These are phyloP conservation scores for Dicrostonyx torquatus DNA, from an alignment of 2,797 vertebrate genomes.

Conservation along the genomic window DNA sequence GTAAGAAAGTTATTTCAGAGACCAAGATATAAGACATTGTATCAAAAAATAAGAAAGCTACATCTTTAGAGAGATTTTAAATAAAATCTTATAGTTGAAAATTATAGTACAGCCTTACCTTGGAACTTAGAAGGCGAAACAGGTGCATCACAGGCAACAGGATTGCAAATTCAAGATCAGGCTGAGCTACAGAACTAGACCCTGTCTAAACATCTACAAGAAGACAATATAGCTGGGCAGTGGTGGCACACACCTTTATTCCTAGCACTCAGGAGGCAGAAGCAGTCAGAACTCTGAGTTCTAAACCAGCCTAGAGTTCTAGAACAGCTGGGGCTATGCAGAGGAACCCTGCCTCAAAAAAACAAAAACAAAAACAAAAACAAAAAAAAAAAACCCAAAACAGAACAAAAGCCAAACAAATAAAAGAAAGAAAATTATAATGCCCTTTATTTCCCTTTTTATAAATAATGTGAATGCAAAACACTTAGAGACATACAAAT, in stretches of 20 bases:
- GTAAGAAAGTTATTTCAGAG: constrained; percentile 12
- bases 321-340: background rate
- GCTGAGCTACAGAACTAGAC: background rate
- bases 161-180: background rate
- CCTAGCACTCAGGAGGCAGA: background rate
- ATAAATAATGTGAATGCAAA: background rate
- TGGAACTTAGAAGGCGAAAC: background rate
- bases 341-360: background rate
- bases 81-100: background rate
- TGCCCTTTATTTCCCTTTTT: background rate
- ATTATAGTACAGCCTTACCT: background rate
- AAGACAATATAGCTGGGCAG: background rate
- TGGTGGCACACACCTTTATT: background rate
- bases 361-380: background rate
- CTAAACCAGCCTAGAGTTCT: background rate
- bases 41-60: constrained; percentile 21
- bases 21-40: background rate
- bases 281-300: background rate
- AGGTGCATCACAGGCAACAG: background rate
- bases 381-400: no score
- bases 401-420: no score
- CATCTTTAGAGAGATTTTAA: constrained; percentile 44
- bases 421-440: background rate
- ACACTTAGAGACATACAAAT: background rate
- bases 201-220: background rate